Evolutionary conservation across 2,888 invertebrate species (phyloP).

Genomic region (Tetramorium bicarinatum): DNA sequence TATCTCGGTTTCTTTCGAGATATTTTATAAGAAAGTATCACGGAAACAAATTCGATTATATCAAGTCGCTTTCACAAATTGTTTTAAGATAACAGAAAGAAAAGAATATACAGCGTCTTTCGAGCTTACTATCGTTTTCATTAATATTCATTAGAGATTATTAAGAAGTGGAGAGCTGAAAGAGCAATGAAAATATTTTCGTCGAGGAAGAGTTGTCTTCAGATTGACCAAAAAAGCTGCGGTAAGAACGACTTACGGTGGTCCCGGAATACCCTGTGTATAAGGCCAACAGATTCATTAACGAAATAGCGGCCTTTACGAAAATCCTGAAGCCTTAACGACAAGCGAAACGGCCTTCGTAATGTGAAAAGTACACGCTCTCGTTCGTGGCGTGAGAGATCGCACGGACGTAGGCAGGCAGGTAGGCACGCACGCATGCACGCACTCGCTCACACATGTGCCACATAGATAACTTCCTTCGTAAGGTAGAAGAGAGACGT

Average conservation of each 20-base stretch:
- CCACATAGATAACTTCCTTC: conserved; percentile 62
- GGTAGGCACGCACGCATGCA: conserved; percentile 32
- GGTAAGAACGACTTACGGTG: neutral
- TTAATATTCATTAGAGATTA: conserved; percentile 2
- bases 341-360: conserved; percentile 47
- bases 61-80: neutral
- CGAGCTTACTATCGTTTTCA: neutral
- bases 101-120: neutral
- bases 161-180: neutral
- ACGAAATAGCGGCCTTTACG: conserved; percentile 49
- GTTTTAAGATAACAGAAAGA: neutral
- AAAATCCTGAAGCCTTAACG: conserved; percentile 46
- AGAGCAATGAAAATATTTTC: neutral
- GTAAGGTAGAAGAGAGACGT: conserved; percentile 69
- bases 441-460: conserved; percentile 50
- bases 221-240: neutral
- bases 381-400: conserved; percentile 56
- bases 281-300: conserved; percentile 41
- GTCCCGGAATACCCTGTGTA: neutral
- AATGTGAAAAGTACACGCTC: conserved; percentile 57
- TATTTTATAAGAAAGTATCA: conserved; percentile 2
- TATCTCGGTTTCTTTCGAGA: conserved; percentile 7
- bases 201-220: neutral
- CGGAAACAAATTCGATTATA: neutral
- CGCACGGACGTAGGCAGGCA: conserved; percentile 28